A percentile compares a stretch with the other conserved stretches of the same genome.
Evolutionary conservation across 2,888 invertebrate genomes (phyloP).

Genomic region (Phragmatobia fuliginosa): DNA sequence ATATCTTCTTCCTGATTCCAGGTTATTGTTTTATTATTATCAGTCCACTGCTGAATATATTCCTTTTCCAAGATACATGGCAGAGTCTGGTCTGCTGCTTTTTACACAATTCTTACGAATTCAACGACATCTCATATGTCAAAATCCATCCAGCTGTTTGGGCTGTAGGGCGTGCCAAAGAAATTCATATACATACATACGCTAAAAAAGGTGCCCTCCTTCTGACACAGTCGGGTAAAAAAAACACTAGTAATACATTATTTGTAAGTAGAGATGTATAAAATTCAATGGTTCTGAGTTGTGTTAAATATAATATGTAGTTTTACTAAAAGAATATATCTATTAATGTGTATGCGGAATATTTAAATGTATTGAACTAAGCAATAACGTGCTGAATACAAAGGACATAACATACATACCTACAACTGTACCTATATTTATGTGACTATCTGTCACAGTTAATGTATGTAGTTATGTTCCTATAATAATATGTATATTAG

Average conservation of each 20-base stretch:
- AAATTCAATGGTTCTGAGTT: neutral
- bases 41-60: neutral
- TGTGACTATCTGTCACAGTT: slow-evolving; percentile 45
- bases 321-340: slow-evolving; percentile 29
- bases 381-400: slow-evolving; percentile 48
- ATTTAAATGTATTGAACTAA: slow-evolving; percentile 49
- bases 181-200: too few relatives aligned
- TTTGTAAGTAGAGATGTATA: neutral
- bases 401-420: slow-evolving; percentile 40
- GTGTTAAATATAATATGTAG: slow-evolving; percentile 11
- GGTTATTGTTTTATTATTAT: neutral
- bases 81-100: too few relatives aligned
- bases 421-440: slow-evolving; percentile 21
- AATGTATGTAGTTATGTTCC: slow-evolving; percentile 44
- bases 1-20: neutral
- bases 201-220: too few relatives aligned
- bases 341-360: slow-evolving; percentile 31
- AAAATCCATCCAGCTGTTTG: too few relatives aligned
- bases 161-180: too few relatives aligned
- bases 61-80: too few relatives aligned
- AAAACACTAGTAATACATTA: neutral
- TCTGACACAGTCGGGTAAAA: too few relatives aligned
- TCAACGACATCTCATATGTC: too few relatives aligned
- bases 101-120: too few relatives aligned
- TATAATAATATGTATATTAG: slow-evolving; percentile 58